Evolutionary conservation across 2,888 invertebrate species (phyloP).

Genomic region (Callyntrura guangdongensis): DNA sequence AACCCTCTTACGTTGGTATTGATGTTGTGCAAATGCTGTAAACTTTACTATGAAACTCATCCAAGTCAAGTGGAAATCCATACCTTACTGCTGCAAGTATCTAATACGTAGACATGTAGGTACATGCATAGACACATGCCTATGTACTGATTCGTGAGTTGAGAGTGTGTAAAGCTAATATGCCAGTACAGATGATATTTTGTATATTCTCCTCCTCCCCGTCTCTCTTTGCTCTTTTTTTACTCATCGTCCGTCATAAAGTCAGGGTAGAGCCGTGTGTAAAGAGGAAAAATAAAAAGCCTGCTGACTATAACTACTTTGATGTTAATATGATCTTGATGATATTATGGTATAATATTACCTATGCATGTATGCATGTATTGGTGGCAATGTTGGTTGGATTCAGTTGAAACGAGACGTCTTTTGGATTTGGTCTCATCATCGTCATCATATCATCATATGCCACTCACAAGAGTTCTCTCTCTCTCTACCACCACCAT

Average conservation of each 20-base stretch:
- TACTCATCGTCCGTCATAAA: conserved; percentile 10
- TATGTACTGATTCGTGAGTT: neutral
- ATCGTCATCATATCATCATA: conserved; percentile 10
- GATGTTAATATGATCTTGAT: neutral
- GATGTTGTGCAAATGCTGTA: conserved; percentile 18
- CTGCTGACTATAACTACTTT: neutral
- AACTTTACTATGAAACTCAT: conserved; percentile 32
- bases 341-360: neutral
- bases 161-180: neutral
- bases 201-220: neutral
- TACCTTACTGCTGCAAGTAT: neutral
- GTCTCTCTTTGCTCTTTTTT: neutral
- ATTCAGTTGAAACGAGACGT: neutral
- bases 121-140: too few species aligned
- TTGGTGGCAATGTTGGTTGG: neutral
- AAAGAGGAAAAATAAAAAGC: conserved; percentile 9
- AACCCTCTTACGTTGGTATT: conserved; percentile 20
- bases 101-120: too few species aligned
- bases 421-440: neutral
- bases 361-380: conserved; percentile 1
- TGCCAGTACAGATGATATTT: neutral
- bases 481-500: conserved; percentile 1
- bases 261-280: neutral
- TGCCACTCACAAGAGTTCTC: neutral
- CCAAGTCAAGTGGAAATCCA: conserved; percentile 61